Evolutionary conservation across 2,888 invertebrate species (phyloP).

Genomic region (Eucriotettix oculatus): DNA sequence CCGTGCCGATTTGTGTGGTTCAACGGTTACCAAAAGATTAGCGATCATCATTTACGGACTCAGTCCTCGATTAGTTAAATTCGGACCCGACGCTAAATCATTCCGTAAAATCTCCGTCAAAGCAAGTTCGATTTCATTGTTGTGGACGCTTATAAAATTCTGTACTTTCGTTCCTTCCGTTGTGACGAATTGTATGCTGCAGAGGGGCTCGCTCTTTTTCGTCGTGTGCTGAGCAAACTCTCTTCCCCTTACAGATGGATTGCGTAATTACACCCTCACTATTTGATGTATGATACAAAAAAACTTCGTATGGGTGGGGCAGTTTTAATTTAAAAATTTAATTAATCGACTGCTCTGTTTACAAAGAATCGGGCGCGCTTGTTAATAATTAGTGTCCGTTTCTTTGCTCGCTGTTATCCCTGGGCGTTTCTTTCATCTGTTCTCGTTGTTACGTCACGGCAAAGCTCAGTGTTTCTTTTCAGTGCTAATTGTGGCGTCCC

Average conservation of each 20-base stretch:
- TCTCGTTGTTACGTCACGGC: background rate
- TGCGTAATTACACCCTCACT: background rate
- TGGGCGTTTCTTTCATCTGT: background rate
- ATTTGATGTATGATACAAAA: background rate
- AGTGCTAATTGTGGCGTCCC: background rate
- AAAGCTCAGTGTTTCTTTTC: background rate
- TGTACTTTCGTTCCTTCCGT: no score
- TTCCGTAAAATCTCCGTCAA: no score
- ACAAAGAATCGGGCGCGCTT: background rate
- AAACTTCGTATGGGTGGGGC: background rate
- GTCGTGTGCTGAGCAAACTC: no score
- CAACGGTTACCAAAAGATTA: no score
- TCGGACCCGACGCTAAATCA: no score
- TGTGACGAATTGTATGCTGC: no score
- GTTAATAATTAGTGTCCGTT: background rate
- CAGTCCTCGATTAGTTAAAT: no score
- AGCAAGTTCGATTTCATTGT: no score
- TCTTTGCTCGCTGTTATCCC: background rate
- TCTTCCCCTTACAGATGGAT: background rate
- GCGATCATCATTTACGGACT: no score
- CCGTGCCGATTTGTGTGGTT: no score
- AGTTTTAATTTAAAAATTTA: background rate
- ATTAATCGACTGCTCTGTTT: background rate
- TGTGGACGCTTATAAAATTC: no score
- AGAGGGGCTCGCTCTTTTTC: no score